A percentile compares a stretch with the other conserved stretches of the same genome.
These are phyloP conservation scores for Zoanthus sansibaricus DNA, from an alignment of 92 coral and sea anemone genomes.

Conservation along the genomic window DNA sequence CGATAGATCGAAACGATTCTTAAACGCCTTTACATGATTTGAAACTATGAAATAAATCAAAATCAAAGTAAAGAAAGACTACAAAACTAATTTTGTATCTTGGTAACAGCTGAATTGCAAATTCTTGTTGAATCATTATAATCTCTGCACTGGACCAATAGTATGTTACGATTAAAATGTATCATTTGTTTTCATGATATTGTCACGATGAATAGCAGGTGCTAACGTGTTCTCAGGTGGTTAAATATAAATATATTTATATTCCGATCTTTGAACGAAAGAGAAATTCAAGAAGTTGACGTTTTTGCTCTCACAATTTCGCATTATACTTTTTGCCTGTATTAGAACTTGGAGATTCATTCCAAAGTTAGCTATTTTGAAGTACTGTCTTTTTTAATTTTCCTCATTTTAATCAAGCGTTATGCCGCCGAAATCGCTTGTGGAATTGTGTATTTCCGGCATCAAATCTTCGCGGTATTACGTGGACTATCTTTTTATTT, in stretches of 20 bases:
- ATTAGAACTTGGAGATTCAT: neutral
- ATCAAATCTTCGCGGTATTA: conserved; percentile 31
- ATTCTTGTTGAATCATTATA: neutral
- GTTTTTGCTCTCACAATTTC: neutral
- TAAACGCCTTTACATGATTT: too few species aligned
- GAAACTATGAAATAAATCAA: neutral
- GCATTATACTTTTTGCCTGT: neutral
- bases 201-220: conserved; percentile 13
- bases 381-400: neutral
- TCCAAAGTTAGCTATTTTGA: neutral
- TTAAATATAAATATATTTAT: conserved; percentile 13
- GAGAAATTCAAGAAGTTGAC: neutral
- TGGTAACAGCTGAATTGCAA: neutral
- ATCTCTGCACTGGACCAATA: conserved; percentile 9
- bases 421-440: conserved; percentile 44
- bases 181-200: neutral
- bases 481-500: conserved; percentile 26
- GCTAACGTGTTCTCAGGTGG: conserved; percentile 27
- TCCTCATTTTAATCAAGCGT: neutral
- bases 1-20: too few species aligned
- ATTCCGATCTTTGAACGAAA: conserved; percentile 21
- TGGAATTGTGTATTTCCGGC: conserved; percentile 33
- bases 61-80: neutral
- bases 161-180: neutral
- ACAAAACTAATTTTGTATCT: neutral